Evolutionary conservation across 2,888 invertebrate genomes (phyloP).

Genomic region (Nasonovia ribisnigri): DNA sequence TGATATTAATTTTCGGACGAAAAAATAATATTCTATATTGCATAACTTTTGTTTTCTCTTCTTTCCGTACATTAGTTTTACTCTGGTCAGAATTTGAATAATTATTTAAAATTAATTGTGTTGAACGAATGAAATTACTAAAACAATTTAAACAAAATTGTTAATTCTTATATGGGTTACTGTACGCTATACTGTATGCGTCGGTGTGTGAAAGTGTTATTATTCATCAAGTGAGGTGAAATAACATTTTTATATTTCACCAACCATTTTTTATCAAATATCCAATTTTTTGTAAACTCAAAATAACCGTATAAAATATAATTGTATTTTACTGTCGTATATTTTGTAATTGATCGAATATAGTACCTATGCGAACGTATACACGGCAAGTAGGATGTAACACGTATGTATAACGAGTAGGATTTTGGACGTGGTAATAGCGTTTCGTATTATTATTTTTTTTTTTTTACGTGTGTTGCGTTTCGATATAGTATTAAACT

Average conservation of each 20-base stretch:
- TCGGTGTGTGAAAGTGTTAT: neutral
- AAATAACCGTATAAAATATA: neutral
- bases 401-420: neutral
- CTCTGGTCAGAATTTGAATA: neutral
- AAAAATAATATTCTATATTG: conserved; percentile 6
- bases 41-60: neutral
- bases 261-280: neutral
- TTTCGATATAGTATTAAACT: neutral
- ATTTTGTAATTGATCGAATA: neutral
- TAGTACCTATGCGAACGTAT: neutral
- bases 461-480: neutral
- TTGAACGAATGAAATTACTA: neutral
- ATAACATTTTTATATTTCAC: neutral
- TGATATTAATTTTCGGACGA: neutral
- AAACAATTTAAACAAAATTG: neutral
- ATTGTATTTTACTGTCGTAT: neutral
- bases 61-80: neutral
- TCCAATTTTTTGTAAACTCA: neutral
- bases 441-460: neutral
- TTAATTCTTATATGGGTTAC: neutral
- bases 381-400: neutral
- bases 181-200: neutral
- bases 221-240: neutral
- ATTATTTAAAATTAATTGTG: neutral
- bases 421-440: neutral